Evolutionary conservation across 2,888 invertebrate genomes (phyloP).

Genomic region (Latrodectus elegans): DNA sequence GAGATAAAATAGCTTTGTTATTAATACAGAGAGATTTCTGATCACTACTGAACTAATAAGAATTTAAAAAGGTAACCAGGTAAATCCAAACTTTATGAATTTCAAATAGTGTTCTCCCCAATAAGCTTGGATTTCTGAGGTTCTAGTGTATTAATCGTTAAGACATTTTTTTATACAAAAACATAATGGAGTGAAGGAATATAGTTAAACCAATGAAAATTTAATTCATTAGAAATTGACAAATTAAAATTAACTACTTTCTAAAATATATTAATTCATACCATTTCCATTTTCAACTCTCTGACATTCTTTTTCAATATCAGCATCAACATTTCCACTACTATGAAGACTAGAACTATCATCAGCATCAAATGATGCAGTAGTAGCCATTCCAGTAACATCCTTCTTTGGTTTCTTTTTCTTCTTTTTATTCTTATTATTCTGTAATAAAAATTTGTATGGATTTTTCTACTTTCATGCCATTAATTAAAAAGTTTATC

Average conservation of each 20-base stretch:
- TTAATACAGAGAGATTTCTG: too few relatives aligned
- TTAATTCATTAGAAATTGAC: background rate
- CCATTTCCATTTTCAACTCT: constrained; percentile 60
- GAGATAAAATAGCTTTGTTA: too few relatives aligned
- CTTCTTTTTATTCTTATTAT: constrained; percentile 59
- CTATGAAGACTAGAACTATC: constrained; percentile 64
- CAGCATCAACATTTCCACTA: constrained; percentile 54
- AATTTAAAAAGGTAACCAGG: too few relatives aligned
- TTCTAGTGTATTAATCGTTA: too few relatives aligned
- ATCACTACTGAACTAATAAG: too few relatives aligned
- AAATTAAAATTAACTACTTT: background rate
- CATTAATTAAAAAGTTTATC: background rate
- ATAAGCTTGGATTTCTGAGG: too few relatives aligned
- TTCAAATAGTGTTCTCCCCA: too few relatives aligned
- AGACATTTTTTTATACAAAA: too few relatives aligned
- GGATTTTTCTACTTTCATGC: background rate
- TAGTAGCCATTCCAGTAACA: constrained; percentile 12
- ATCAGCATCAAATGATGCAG: constrained; percentile 61
- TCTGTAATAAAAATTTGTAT: background rate
- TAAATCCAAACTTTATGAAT: too few relatives aligned
- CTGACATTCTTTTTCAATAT: constrained; percentile 46
- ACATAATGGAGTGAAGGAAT: too few relatives aligned
- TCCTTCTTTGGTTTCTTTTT: constrained; percentile 67
- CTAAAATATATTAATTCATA: background rate
- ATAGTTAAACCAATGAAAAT: too few relatives aligned